Conservation (phyloP, 2,797 vertebrate genomes). For the Apogon talboti region DNA sequence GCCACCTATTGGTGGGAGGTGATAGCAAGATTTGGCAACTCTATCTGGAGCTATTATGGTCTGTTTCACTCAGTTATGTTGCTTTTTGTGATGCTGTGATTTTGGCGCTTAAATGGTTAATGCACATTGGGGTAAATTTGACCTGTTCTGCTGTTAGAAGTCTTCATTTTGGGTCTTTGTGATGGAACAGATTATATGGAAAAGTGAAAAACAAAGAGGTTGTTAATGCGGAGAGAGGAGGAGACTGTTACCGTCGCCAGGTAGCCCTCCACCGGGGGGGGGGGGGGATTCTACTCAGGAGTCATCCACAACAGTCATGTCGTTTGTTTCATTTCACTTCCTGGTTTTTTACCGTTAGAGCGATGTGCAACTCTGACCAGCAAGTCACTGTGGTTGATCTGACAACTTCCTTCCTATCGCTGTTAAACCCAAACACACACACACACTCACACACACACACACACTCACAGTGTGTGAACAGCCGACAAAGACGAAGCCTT, state of each 20-base stretch:
- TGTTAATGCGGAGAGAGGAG: slow-evolving; percentile 4
- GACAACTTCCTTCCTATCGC: slow-evolving; percentile 75
- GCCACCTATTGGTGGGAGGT: too few species aligned
- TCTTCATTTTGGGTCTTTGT: too few species aligned
- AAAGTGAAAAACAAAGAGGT: neutral
- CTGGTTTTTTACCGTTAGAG: slow-evolving; percentile 37
- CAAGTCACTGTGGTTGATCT: slow-evolving; percentile 68
- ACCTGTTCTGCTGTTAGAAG: too few species aligned
- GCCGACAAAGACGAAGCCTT: slow-evolving; percentile 3
- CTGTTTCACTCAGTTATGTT: too few species aligned
- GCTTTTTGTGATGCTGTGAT: too few species aligned
- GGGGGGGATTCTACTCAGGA: slow-evolving; percentile 16
- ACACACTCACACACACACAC: neutral
- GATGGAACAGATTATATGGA: too few species aligned
- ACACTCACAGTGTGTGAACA: slow-evolving; percentile 24
- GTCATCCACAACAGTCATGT: slow-evolving; percentile 9
- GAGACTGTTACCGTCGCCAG: slow-evolving; percentile 10
- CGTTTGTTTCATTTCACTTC: slow-evolving; percentile 39
- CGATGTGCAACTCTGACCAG: slow-evolving; percentile 36
- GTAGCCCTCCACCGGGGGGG: neutral
- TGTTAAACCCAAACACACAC: slow-evolving; percentile 21
- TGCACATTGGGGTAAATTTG: too few species aligned
- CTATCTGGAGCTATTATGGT: too few species aligned
- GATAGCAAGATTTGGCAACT: too few species aligned
- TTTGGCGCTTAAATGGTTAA: too few species aligned